Conservation (phyloP, 1,140 invertebrate species). For the Drosophila kepulauana region DNA sequence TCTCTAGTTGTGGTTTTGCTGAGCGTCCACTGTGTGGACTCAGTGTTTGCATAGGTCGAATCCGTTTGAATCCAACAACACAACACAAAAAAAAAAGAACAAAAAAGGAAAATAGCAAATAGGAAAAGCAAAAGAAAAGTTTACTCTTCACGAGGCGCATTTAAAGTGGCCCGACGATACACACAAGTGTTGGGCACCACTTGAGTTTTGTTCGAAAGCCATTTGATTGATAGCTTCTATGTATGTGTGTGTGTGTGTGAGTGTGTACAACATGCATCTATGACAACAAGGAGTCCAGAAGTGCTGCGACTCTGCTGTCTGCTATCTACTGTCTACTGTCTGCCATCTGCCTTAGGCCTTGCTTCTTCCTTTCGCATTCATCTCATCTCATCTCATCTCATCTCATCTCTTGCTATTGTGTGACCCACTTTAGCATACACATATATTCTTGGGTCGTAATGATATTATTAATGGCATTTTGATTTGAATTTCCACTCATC, state of each 20-base stretch:
- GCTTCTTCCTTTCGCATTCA: neutral
- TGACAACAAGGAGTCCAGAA: too few relatives aligned
- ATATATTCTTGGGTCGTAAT: neutral
- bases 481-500: constrained; percentile 1
- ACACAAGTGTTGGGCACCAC: constrained; percentile 15
- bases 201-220: constrained; percentile 32
- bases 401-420: neutral
- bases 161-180: constrained; percentile 14
- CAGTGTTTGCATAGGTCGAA: constrained; percentile 39
- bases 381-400: neutral
- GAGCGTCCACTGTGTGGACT: neutral
- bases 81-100: constrained; percentile 1
- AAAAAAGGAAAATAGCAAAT: neutral
- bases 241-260: constrained; percentile 1
- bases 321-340: too few relatives aligned
- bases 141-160: constrained; percentile 10
- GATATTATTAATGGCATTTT: constrained; percentile 7
- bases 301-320: too few relatives aligned
- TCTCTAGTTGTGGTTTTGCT: constrained; percentile 10
- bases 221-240: constrained; percentile 45
- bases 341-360: neutral
- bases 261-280: neutral
- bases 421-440: neutral
- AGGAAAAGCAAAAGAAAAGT: neutral
- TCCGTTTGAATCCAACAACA: neutral